These are phyloP conservation scores for Latrodectus elegans DNA, from an alignment of 2,888 invertebrate species.

Conservation along the genomic window DNA sequence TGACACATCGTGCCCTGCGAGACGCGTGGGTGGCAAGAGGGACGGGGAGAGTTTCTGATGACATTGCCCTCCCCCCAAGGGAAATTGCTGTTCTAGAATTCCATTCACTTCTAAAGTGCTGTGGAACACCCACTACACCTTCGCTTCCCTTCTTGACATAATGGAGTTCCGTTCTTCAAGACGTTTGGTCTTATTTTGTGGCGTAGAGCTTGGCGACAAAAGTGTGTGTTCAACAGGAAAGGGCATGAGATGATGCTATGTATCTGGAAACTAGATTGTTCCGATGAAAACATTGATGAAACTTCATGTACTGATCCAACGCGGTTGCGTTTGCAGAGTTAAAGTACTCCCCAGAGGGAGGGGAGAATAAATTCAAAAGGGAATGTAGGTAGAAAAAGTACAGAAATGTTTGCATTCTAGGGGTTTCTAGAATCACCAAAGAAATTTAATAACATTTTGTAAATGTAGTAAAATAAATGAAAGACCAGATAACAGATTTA, in stretches of 20 bases:
- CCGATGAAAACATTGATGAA: too few relatives aligned
- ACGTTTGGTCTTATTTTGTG: not conserved
- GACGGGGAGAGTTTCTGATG: slow-evolving; percentile 42
- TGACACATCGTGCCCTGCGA: slow-evolving; percentile 51
- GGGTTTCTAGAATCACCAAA: too few relatives aligned
- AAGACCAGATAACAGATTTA: too few relatives aligned
- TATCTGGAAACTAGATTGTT: slow-evolving; percentile 10
- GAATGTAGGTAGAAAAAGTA: too few relatives aligned
- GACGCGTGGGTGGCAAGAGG: slow-evolving; percentile 35
- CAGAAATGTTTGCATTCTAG: too few relatives aligned
- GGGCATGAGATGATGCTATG: not conserved
- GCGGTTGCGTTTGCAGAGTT: too few relatives aligned
- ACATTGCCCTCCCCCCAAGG: slow-evolving; percentile 49
- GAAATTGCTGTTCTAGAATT: slow-evolving; percentile 60
- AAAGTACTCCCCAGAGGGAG: too few relatives aligned
- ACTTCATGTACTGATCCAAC: too few relatives aligned
- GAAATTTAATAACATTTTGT: too few relatives aligned
- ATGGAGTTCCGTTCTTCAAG: slow-evolving; percentile 31
- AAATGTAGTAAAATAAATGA: too few relatives aligned
- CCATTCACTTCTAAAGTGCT: slow-evolving; percentile 60
- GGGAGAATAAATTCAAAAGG: too few relatives aligned
- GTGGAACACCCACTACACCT: slow-evolving; percentile 34
- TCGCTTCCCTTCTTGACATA: not conserved
- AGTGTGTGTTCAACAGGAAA: not conserved
- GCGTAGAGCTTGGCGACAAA: slow-evolving; percentile 4